These are phyloP conservation scores for Alectura lathami DNA, from an alignment of 2,113 vertebrate species.

Conservation along the genomic window DNA sequence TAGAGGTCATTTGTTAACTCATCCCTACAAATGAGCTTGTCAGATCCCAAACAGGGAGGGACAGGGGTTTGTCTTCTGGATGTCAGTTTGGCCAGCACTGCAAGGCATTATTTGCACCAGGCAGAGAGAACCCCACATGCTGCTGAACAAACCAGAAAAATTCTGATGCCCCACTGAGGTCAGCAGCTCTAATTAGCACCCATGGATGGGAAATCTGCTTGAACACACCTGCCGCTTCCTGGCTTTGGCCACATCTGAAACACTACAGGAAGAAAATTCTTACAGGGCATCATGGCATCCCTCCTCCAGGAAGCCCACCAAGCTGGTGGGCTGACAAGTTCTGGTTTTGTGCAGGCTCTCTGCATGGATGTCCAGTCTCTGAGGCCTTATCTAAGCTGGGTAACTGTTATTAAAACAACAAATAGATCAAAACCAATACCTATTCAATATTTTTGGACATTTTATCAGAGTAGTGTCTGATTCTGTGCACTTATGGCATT, in stretches of 20 bases:
- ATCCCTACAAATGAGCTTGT: background rate
- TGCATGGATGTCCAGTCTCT: background rate
- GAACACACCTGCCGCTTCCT: background rate
- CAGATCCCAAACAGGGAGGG: background rate
- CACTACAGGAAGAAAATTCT: background rate
- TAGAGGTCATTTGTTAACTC: background rate
- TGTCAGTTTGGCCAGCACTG: background rate
- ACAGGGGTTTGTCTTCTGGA: background rate
- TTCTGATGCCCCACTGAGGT: background rate
- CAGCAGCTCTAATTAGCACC: background rate
- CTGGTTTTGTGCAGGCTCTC: background rate
- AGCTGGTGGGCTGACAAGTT: background rate
- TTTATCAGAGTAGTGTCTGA: background rate
- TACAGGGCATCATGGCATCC: background rate
- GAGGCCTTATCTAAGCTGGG: background rate
- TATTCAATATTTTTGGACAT: background rate
- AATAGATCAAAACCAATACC: background rate
- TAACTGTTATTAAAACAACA: background rate
- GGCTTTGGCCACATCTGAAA: background rate
- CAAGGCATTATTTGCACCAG: background rate
- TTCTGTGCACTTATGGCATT: background rate
- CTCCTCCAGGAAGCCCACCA: background rate
- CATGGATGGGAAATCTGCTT: background rate
- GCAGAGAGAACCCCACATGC: background rate
- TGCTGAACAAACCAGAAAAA: constrained; percentile 8